phyloP scores from a whole-genome alignment of 2,888 invertebrate species.

The Xestia c-nigrum region DNA sequence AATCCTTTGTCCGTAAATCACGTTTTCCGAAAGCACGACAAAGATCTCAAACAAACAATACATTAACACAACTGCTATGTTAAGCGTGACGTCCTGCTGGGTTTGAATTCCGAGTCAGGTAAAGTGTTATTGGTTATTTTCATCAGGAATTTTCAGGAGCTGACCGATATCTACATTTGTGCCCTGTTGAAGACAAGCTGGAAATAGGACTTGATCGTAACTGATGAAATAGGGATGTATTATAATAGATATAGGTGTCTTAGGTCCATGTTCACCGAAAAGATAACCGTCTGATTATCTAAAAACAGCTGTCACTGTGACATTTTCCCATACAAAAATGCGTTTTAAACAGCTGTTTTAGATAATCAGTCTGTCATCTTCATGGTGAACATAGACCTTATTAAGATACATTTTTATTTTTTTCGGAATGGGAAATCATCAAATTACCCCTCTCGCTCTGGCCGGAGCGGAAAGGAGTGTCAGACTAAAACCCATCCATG shows the following conservation, averaged over 20 bases:
- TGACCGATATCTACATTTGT: neutral
- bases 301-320: too few relatives aligned
- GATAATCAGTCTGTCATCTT: too few relatives aligned
- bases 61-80: conserved; percentile 2
- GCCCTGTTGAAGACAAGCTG: neutral
- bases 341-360: too few relatives aligned
- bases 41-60: conserved; percentile 5
- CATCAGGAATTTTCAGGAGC: neutral
- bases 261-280: too few relatives aligned
- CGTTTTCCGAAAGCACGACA: conserved; percentile 9
- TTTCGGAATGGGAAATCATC: too few relatives aligned
- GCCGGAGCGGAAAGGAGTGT: too few relatives aligned
- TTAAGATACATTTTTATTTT: too few relatives aligned
- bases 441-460: too few relatives aligned
- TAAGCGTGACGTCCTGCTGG: neutral
- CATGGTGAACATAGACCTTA: too few relatives aligned
- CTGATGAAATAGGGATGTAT: neutral
- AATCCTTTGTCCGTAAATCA: conserved; percentile 11
- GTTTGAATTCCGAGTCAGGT: neutral
- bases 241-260: neutral
- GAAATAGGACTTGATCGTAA: neutral
- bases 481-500: too few relatives aligned
- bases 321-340: too few relatives aligned
- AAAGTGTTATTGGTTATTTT: neutral
- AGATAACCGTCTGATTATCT: too few relatives aligned